Base-by-base conservation (phyloP, 2,888 invertebrate species). In the Zhuqinia jingwanae region DNA sequence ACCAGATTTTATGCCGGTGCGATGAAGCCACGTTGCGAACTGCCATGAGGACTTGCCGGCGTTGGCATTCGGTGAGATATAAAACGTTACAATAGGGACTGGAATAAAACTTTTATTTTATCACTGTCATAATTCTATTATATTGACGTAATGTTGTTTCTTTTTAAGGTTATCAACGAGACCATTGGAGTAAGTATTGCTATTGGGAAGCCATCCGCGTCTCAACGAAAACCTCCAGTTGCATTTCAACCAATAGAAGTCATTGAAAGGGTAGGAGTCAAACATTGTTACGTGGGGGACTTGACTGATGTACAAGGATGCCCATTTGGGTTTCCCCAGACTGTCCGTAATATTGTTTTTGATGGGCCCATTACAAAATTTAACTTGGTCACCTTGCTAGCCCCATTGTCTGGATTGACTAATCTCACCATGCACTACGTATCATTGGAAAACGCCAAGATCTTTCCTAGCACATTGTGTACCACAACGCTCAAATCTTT, bases 351-450 rank as follows among this genome's bases (percentile, higher is more conserved):
- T 11, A 42, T 82, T 3, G 63, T 73, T 1, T 85, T 85, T 56
- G 84, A 85, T 15, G 84, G 84, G 20, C 70, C 84, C 0, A 58
- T 85, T 11, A 68, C 77, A 5, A 53, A 58, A 0, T 77, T 47
- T 11, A 77, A 70, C 20, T 22, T 85, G 30, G 8, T 85, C 22
- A 85, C 84, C 2, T 22, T 85, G 1, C 53, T 85, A 6, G 36
- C 78, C 13, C 78, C 84, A 5, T 53, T 85, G 5, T 47, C 84
- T n/a, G 56, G 53, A 0, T 42, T 85, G 20, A 53, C 77, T 10
- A 50, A 78, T 68, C 77, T 85, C 5, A 68, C 68, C 11, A 30
- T 85, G 30, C 84, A 85, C 22, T 85, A 78, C 58, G 22, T 56
- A 0, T 68, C 84, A 1, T 50, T 85, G 70, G 84, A 85, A 68